Base-by-base conservation (phyloP, 2,113 vertebrate species). In the Microtus pennsylvanicus region DNA sequence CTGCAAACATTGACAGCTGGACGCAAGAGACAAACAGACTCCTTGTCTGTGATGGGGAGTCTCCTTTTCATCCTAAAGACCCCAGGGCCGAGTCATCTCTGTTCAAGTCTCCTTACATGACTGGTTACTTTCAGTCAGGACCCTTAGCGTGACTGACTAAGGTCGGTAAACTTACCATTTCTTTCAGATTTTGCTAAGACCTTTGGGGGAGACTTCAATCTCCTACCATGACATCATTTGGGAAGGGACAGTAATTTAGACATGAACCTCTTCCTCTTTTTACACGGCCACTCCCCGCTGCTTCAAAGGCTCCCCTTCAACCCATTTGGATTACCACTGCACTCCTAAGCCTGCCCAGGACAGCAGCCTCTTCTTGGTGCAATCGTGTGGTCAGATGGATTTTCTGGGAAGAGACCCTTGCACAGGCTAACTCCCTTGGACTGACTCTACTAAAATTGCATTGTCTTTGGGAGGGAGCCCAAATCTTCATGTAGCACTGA, bases 371-470 rank as follows among this genome's bases (percentile, higher is more conserved):
- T 75, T 52, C 47, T 63, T 81, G 88, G 42, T 70, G 74, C n/a
- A 33, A 35, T 50, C 1, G 12, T 75, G 67, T 4, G 45, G 19
- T 83, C 47, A 28, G 38, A 30, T 24, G 78, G 47, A 42, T 89
- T 28, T 93, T 80, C 78, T 22, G 63, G 85, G 67, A 92, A 95
- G 67, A 80, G 63, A 78, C 47, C 50, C 47, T 91, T 80, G 90
- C 22, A 12, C 22, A 47, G 33, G 42, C 47, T 85, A 75, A 47
- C 0, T 52, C 26, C 50, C 75, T 85, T 63, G 70, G 61, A 52
- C 93, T 74, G 61, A 52, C 91, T 74, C 26, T 69, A 47, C 91
- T 78, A 58, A 74, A 75, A 61, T 30, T 61, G 76, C 65, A 33
- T 47, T 78, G 72, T 83, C 69, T 58, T 58, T 90, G 55, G 63